A percentile compares a stretch with the other conserved stretches of the same genome.
Conservation (phyloP, 2,797 vertebrate genomes). For the Tapera naevia region DNA sequence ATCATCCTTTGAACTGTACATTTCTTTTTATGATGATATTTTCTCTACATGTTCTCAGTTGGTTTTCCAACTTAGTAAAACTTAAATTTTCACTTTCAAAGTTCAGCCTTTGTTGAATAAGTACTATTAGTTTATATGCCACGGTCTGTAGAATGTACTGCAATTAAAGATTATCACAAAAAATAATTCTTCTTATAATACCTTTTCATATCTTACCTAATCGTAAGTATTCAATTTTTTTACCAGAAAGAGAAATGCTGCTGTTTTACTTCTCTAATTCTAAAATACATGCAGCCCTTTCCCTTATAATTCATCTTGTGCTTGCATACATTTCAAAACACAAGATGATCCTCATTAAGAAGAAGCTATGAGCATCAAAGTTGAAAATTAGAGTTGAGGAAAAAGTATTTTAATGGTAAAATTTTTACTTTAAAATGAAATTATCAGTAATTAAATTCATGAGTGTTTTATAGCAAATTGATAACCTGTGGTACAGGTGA, state of each 20-base stretch:
- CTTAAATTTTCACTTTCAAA: neutral
- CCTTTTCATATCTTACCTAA: neutral
- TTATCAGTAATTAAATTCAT: conserved; percentile 28
- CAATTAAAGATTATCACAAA: neutral
- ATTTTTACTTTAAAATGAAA: conserved; percentile 3
- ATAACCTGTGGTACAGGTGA: neutral
- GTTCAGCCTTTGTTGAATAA: neutral
- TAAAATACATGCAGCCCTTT: neutral
- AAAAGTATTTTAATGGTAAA: neutral
- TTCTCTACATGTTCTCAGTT: neutral
- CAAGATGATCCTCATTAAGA: neutral
- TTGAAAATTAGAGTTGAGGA: neutral
- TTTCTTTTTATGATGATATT: neutral
- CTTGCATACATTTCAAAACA: neutral
- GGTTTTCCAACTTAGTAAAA: neutral
- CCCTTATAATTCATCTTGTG: neutral
- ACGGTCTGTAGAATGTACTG: neutral
- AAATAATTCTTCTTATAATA: neutral
- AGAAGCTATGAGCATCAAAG: neutral
- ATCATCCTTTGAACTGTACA: neutral
- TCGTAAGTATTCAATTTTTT: neutral
- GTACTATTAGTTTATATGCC: neutral
- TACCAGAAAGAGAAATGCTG: neutral
- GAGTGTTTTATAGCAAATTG: conserved; percentile 10
- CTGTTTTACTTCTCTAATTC: neutral